Percentiles rank a stretch among this genome's conserved stretches.
Evolutionary conservation across 2,797 vertebrate genomes (phyloP).

Genomic region (Myotis myotis): DNA sequence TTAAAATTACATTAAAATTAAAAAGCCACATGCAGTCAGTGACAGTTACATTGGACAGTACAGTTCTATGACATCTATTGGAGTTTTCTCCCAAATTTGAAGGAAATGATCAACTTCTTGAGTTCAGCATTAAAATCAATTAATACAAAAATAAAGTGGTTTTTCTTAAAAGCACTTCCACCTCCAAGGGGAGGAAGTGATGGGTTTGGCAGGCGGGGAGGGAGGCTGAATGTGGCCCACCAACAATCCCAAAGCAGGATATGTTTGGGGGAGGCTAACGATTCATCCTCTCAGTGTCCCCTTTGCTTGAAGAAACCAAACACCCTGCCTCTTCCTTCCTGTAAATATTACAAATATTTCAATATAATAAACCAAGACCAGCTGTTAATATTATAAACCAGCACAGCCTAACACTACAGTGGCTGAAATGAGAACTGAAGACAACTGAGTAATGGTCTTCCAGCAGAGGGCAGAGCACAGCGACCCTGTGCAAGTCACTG

Average conservation of each 20-base stretch:
- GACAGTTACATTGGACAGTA: constrained; percentile 29
- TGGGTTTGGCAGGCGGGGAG: not conserved
- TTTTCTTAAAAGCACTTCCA: constrained; percentile 50
- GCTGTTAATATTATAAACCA: not conserved
- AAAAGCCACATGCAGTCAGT: constrained; percentile 1
- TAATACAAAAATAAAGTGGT: constrained; percentile 28
- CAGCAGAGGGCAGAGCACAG: not conserved
- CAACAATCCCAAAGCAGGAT: not conserved
- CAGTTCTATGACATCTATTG: not conserved
- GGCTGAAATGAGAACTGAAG: constrained; percentile 20
- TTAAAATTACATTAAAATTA: not conserved
- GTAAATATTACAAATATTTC: constrained; percentile 19
- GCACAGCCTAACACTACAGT: not conserved
- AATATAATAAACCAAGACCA: not conserved
- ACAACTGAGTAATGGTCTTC: not conserved
- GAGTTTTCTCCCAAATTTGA: constrained; percentile 39
- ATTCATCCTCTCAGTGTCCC: not conserved
- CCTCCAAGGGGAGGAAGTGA: not conserved
- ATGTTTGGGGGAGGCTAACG: not conserved
- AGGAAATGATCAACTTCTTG: constrained; percentile 46
- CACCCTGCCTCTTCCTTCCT: constrained; percentile 22
- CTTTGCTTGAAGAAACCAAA: constrained; percentile 23
- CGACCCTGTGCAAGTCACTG: constrained; percentile 15
- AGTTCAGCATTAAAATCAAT: constrained; percentile 41
- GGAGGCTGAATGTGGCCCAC: not conserved